Evolutionary conservation across 2,113 vertebrate genomes (phyloP), one percentile per base, ranked within the genome.

Genomic region (Tragelaphus imberbis): DNA sequence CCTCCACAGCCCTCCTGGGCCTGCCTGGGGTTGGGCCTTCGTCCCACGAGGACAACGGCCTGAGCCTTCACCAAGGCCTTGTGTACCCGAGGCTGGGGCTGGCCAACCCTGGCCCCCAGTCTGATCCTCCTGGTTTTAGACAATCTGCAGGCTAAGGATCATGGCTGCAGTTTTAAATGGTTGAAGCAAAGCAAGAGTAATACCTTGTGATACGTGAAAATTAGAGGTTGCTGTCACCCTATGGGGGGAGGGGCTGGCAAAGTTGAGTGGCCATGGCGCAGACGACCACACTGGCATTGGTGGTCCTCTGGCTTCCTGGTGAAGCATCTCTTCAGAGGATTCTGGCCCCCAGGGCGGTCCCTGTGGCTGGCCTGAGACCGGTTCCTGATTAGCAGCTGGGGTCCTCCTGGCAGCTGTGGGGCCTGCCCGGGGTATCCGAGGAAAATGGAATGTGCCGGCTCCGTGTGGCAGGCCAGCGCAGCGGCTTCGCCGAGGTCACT

Each of bases 91-190:
- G 44, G n/a, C 23, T 10, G 11, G 68, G 4, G 17, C 23, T 6
- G 6, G 77, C 14, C 75, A 10, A 79, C 40, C 15, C 0, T 25
- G 4, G 8, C 6, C 40, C 21, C 17, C 1, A 7, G 65, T 13
- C 53, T 1, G n/a, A 5, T 27, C 84, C 8, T 1, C 49, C 49
- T 44, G 21, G 28, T 65, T 44, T 90, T 79, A 27, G 3, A 4
- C 5, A 0, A 14, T 92, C 61, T 92, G 75, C 59, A 47, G 59
- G 36, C 55, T 77, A 10, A 53, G 28, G 44, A 28, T 91, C 36
- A 13, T 28, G 63, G 96, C 65, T 85, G 10, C 44, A n/a, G 80
- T 96, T 91, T 82, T n/a, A 47, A 95, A n/a, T 53, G 56, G 55
- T 53, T 92, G n/a, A 65, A 53, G 84, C 23, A 47, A 88, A 84